These are phyloP conservation scores for Lepidocyrtinus sp. DNA, from an alignment of 2,888 invertebrate species.

Conservation along the genomic window DNA sequence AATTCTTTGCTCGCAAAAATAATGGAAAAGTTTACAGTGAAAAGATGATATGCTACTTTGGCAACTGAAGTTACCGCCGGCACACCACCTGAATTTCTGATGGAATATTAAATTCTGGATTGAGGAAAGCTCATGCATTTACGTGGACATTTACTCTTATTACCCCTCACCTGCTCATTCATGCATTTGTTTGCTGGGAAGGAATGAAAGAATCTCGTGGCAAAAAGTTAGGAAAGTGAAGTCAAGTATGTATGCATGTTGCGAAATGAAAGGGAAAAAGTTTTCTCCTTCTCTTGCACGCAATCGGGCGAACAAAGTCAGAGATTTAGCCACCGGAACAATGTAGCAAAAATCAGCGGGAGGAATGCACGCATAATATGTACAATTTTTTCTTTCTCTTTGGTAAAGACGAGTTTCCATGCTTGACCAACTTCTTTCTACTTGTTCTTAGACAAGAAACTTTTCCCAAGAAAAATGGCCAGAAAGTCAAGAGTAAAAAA, in stretches of 20 bases:
- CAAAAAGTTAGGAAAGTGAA: neutral
- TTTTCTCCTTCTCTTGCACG: neutral
- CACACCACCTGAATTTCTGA: conserved; percentile 15
- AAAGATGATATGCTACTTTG: conserved; percentile 35
- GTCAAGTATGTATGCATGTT: too few species aligned
- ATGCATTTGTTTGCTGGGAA: neutral
- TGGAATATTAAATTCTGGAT: conserved; percentile 10
- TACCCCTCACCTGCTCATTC: conserved; percentile 10
- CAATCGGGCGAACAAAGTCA: neutral
- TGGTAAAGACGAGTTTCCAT: conserved; percentile 46
- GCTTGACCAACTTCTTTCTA: conserved; percentile 43
- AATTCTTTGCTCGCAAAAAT: too few species aligned
- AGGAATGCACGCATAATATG: conserved; percentile 2
- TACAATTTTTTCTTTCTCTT: conserved; percentile 16
- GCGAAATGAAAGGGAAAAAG: neutral
- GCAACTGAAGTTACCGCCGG: conserved; percentile 9
- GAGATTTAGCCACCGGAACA: conserved; percentile 13
- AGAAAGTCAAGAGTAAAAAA: neutral
- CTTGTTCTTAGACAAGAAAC: conserved; percentile 16
- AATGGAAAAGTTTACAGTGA: too few species aligned
- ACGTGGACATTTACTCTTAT: neutral
- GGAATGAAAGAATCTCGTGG: conserved; percentile 5
- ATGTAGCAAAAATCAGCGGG: neutral
- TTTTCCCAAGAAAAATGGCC: conserved; percentile 4
- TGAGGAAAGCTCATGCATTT: neutral